These are phyloP conservation scores for Pentalonia nigronervosa DNA, from an alignment of 1,140 invertebrate genomes.

Conservation along the genomic window DNA sequence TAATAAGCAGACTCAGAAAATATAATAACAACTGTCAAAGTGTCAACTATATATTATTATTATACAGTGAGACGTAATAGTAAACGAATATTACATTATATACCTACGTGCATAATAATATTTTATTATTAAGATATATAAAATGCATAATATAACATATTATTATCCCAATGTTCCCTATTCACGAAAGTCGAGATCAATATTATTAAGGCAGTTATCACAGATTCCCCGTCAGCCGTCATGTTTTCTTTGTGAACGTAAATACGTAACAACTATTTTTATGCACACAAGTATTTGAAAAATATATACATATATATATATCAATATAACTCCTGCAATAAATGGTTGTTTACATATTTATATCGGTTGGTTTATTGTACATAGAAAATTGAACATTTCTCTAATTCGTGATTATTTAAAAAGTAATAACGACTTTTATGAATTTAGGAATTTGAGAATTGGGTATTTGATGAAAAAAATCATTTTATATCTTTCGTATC, in stretches of 20 bases:
- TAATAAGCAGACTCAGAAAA: neutral
- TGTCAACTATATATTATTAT: neutral
- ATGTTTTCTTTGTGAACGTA: neutral
- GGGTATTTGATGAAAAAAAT: neutral
- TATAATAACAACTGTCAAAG: neutral
- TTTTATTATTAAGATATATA: neutral
- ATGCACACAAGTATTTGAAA: neutral
- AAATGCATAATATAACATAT: neutral
- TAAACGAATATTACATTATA: neutral
- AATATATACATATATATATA: neutral
- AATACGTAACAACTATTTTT: neutral
- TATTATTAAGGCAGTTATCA: neutral
- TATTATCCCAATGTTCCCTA: neutral
- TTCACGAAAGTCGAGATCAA: neutral
- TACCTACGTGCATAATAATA: neutral
- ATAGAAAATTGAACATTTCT: neutral
- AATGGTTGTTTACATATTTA: neutral
- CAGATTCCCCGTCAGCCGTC: too few species aligned
- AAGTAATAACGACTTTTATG: neutral
- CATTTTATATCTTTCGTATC: neutral
- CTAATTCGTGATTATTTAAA: neutral
- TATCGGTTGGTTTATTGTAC: neutral
- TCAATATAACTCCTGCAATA: neutral
- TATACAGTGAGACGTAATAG: neutral
- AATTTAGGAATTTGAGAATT: too few species aligned